A percentile compares a stretch with the other conserved stretches of the same genome.
Conservation (phyloP, 2,888 invertebrate species). For the Mythimna lalbum region DNA sequence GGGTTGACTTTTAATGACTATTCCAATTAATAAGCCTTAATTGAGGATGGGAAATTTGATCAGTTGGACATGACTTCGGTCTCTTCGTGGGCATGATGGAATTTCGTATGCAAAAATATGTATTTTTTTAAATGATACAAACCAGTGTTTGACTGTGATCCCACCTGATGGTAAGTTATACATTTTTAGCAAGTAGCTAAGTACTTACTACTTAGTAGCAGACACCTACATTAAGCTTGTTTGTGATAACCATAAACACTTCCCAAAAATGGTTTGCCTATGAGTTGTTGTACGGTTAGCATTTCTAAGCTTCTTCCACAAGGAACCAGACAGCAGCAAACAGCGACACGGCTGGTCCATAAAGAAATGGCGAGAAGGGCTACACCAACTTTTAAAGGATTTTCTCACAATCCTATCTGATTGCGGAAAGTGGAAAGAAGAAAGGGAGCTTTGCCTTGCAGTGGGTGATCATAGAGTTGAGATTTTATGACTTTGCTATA, state of each 20-base stretch:
- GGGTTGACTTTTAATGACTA: background rate
- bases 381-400: too few species aligned
- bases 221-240: background rate
- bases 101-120: background rate
- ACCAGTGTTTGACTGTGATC: too few species aligned
- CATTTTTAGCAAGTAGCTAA: background rate
- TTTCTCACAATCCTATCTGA: too few species aligned
- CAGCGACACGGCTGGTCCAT: background rate
- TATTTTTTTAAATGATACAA: too few species aligned
- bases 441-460: too few species aligned
- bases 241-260: background rate
- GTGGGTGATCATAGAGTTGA: too few species aligned
- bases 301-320: background rate
- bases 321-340: background rate
- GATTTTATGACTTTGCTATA: background rate
- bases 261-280: background rate
- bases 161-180: too few species aligned
- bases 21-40: constrained; percentile 9
- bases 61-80: background rate
- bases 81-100: background rate
- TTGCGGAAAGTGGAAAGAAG: too few species aligned
- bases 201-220: background rate
- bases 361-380: background rate
- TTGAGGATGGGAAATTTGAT: background rate
- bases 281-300: background rate